Evolutionary conservation across 2,888 invertebrate genomes (phyloP), one percentile per base, ranked within the genome.

Genomic region (Pecten maximus): DNA sequence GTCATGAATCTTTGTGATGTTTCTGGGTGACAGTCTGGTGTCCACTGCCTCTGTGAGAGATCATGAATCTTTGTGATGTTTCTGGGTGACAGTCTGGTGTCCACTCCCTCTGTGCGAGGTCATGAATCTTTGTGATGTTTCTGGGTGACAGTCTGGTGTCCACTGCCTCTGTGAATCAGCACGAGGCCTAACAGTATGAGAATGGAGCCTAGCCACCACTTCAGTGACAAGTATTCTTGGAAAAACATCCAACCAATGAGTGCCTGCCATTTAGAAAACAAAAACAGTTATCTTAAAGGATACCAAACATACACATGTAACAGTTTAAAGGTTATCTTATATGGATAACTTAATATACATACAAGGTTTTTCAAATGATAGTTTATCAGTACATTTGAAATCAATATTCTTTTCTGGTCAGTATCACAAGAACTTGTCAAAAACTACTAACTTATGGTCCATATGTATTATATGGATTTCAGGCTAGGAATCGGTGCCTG

Each of bases 121-220:
- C 50, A 74, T 28, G 12, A 74, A 35, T 74, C 74, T 15, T 35
- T 74, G 12, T 35, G 28, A 35, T 28, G 28, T 28, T 28, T 74
- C 12, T 74, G 74, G 8, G 15, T 2, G 12, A 16, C 40, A 60
- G 50, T 89, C 60, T 87, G 39, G 50, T 88, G 87, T 50, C 74
- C 54, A 87, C 90, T 92, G 16, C 94, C 94, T 93, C 92, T 92
- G 89, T 95, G 95, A 87, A 98, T 97, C 90, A 98, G 97, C 40
- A 98, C 96, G 40, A 98, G 97, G 12, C 98, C 98, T 60, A 97
- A 94, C 12, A 98, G 96, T 91, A 98, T 98, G 23, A 98, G 97
- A 35, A 97, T 95, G 8, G 98, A 98, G 0, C 98, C 98, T 16
- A 97, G 94, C 97, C 98, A 98, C 98, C 98, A 98, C 54, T 97